Base-by-base conservation (phyloP, 2,113 vertebrate genomes). In the Apus apus region DNA sequence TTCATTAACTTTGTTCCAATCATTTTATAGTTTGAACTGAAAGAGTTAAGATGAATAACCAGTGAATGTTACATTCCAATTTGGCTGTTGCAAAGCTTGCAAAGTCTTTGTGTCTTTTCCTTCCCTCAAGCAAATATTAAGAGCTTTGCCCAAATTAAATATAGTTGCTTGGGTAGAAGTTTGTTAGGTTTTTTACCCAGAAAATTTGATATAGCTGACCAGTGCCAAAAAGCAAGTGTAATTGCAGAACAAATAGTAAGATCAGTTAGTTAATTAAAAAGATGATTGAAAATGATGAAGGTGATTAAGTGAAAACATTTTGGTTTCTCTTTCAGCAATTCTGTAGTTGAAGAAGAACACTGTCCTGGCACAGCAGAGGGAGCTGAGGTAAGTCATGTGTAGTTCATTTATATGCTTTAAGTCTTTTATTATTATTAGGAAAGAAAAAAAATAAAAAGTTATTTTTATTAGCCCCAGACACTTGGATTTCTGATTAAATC, bases 261-360 rank as follows among this genome's bases (percentile, higher is more conserved):
- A 64, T 66, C 6, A 75, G 7, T 29, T 94, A 40, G 26, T 21
- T 27, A 62, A 62, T 23, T 74, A 21, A 50, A 43, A 90, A 87
- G 36, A 2, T 64, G 43, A 23, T 34, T 80, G 18, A 32, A 74
- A 43, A 65, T 54, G 46, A 61, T 87, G 23, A 50, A 66, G 57
- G 9, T 46, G 34, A 53, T 34, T 64, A 74, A 75, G 13, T 64
- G 12, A 78, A 94, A 87, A 70, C 25, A 18, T n/a, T 87, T 84
- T 74, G 51, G 17, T 61, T 93, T 93, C 66, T 61, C 34, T 93
- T 95, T 46, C 90, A 97, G 96, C 15, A 8, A 16, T 92, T 89
- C 92, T 1, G 2, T 38, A 36, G 65, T 3, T 84, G 68, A 53
- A n/a, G 65, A 85, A 40, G 46, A 86, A 14, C 38, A 3, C 8